Base-by-base conservation (phyloP, 2,113 vertebrate species). In the Eurystomus gularis region DNA sequence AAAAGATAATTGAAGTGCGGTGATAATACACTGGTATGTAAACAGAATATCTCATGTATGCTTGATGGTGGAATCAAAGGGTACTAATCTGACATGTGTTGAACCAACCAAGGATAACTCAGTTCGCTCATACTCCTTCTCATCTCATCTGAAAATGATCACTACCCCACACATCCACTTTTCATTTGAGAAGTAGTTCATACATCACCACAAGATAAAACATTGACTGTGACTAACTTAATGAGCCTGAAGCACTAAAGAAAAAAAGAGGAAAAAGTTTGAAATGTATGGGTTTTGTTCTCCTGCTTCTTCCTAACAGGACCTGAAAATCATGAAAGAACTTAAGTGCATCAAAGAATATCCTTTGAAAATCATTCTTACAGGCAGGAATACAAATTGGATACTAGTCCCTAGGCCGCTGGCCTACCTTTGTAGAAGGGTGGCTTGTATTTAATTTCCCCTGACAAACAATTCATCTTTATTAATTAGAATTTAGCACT, bases 391-490 rank as follows among this genome's bases (percentile, higher is more conserved):
- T 91, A 86, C 61, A 96, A 96, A 96, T 94, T 94, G 87, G 78
- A 89, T 86, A 86, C 76, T 17, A 86, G 79, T 97, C 90, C 95
- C 89, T 62, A 97, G 23, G 89, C 82, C 65, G 87, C 78, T 82
- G 92, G 78, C 86, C 94, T 95, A 95, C 79, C 95, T 97, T 96
- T 92, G 55, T 93, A 89, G 77, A 96, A 96, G 85, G 64, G 73
- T 93, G 88, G 77, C 69, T 96, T 95, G 76, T 81, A 77, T 93
- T 97, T 97, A 77, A 96, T 97, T 96, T 97, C 92, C 86, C 93
- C 37, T 89, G 79, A 89, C 83, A 97, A 96, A 93, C 58, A 95
- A 93, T 69, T 97, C 80, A 95, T 85, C 62, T 95, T 94, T 84
- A 88, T 90, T 95, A 97, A 90, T 82, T 90, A 94, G 80, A 93